Conservation (phyloP, 64 coral and sea anemone genomes). For the Montipora efflorescens region DNA sequence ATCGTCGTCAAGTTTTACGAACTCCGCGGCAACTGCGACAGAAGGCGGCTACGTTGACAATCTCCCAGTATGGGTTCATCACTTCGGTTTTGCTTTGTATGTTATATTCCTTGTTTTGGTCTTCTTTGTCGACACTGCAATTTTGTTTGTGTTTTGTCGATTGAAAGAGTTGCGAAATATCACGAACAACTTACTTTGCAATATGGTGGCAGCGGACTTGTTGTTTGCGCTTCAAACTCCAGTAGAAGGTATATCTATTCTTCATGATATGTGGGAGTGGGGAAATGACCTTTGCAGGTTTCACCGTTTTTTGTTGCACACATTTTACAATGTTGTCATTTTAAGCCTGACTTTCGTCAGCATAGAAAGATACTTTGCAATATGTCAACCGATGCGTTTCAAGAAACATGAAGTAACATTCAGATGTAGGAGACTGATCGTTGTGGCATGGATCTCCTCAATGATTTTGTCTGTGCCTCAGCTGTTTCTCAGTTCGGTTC, state of each 20-base stretch:
- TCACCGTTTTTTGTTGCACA: conserved; percentile 38
- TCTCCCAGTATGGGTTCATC: conserved; percentile 6
- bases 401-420: conserved; percentile 22
- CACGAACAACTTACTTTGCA: conserved; percentile 56
- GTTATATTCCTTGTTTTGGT: conserved; percentile 23
- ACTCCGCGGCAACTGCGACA: background rate
- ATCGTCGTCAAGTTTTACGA: conserved; percentile 5
- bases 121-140: conserved; percentile 38
- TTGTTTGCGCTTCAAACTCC: conserved; percentile 62
- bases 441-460: conserved; percentile 28
- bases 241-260: conserved; percentile 25
- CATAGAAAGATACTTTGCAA: conserved; percentile 61
- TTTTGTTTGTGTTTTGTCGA: conserved; percentile 47
- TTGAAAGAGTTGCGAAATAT: conserved; percentile 60
- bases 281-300: conserved; percentile 40
- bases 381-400: conserved; percentile 55
- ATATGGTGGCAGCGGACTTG: conserved; percentile 58
- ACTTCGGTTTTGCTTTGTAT: conserved; percentile 18
- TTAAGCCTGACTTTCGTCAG: conserved; percentile 54
- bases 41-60: background rate
- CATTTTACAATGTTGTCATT: conserved; percentile 63
- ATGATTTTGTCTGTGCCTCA: conserved; percentile 32
- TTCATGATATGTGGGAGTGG: background rate
- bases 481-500: conserved; percentile 38
- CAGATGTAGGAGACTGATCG: background rate